phyloP scores from a whole-genome alignment of 2,888 invertebrate genomes.

The Callyntrura guangdongensis region DNA sequence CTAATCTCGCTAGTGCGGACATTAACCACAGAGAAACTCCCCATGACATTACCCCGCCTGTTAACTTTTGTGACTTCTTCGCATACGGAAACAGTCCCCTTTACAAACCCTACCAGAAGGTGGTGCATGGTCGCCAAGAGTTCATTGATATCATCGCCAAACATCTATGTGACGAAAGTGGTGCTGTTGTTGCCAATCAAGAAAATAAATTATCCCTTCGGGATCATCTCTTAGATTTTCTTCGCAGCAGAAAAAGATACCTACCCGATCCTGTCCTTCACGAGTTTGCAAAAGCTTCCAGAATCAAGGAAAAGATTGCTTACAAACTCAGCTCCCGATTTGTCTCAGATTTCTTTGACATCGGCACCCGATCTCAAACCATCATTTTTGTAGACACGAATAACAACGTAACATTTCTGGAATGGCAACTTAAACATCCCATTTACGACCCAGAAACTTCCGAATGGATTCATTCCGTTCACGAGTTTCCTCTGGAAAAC shows the following conservation, averaged over 20 bases:
- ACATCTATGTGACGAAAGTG: slow-evolving; percentile 11
- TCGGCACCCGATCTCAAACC: slow-evolving; percentile 88
- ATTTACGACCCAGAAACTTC: slow-evolving; percentile 83
- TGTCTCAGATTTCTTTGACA: slow-evolving; percentile 66
- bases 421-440: slow-evolving; percentile 88
- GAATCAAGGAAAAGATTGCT: slow-evolving; percentile 52
- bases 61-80: slow-evolving; percentile 26
- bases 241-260: slow-evolving; percentile 35
- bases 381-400: slow-evolving; percentile 89
- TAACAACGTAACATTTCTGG: slow-evolving; percentile 89
- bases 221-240: slow-evolving; percentile 55
- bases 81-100: slow-evolving; percentile 65
- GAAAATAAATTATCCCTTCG: slow-evolving; percentile 35
- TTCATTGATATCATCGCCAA: slow-evolving; percentile 51
- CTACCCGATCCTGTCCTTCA: slow-evolving; percentile 57
- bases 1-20: slow-evolving; percentile 32
- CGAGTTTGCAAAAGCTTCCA: slow-evolving; percentile 46
- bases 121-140: slow-evolving; percentile 32
- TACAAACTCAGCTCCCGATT: slow-evolving; percentile 51
- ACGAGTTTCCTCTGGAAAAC: slow-evolving; percentile 54
- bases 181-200: slow-evolving; percentile 36
- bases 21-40: slow-evolving; percentile 19
- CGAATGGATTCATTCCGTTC: slow-evolving; percentile 82
- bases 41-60: slow-evolving; percentile 33
- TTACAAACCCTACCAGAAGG: slow-evolving; percentile 55